Evolutionary conservation across 2,113 vertebrate genomes (phyloP).

Genomic region (Rhegmatorhina hoffmannsi): DNA sequence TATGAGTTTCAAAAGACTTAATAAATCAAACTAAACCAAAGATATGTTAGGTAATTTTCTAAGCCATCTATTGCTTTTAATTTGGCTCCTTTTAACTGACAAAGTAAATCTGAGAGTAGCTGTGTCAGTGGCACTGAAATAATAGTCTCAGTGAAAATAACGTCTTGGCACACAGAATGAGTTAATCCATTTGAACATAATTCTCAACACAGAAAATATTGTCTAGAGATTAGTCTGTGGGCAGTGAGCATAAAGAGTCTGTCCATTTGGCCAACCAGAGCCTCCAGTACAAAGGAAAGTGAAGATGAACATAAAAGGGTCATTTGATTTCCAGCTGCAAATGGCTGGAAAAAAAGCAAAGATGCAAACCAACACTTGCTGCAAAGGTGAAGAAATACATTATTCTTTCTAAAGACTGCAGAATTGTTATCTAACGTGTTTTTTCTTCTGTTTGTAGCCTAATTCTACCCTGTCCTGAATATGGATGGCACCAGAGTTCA

Average conservation of each 20-base stretch:
- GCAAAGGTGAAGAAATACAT: background rate
- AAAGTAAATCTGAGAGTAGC: background rate
- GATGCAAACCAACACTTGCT: background rate
- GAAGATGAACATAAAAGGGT: background rate
- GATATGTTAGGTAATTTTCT: background rate
- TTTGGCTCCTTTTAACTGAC: background rate
- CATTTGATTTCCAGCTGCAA: background rate
- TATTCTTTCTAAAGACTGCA: background rate
- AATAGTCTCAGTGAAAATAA: background rate
- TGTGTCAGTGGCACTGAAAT: background rate
- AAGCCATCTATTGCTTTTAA: background rate
- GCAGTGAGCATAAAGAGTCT: background rate
- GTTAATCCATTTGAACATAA: background rate
- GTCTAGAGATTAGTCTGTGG: background rate
- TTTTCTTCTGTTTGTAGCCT: background rate
- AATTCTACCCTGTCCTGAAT: background rate
- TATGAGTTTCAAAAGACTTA: background rate
- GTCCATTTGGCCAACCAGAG: background rate
- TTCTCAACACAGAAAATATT: background rate
- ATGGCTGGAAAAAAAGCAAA: background rate
- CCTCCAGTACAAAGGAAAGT: background rate
- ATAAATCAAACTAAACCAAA: background rate
- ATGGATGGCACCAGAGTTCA: background rate
- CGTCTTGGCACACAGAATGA: background rate
- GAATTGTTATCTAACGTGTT: background rate